Conservation (phyloP, 2,888 invertebrate species). For the Agonopterix subpropinquella region DNA sequence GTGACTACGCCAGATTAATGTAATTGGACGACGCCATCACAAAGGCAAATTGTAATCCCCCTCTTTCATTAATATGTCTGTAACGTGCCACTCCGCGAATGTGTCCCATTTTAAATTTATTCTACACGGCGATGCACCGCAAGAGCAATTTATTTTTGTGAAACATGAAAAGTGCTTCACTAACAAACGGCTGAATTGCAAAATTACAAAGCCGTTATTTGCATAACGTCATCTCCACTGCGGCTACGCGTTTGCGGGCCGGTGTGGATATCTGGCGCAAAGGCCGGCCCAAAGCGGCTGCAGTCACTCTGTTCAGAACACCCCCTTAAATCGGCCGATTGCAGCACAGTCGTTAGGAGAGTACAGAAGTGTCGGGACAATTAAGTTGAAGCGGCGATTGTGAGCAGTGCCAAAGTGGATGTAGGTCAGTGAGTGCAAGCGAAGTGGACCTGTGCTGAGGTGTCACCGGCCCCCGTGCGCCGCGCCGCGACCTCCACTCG, state of each 20-base stretch:
- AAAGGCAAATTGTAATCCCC: slow-evolving; percentile 75
- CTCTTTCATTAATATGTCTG: slow-evolving; percentile 61
- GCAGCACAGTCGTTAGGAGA: slow-evolving; percentile 72
- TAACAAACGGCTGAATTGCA: slow-evolving; percentile 47
- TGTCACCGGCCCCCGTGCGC: slow-evolving; percentile 45
- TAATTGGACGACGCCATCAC: slow-evolving; percentile 72
- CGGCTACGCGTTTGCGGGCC: slow-evolving; percentile 41
- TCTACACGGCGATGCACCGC: slow-evolving; percentile 27
- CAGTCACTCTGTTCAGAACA: slow-evolving; percentile 42
- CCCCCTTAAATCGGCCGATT: slow-evolving; percentile 69
- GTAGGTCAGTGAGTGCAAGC: slow-evolving; percentile 61
- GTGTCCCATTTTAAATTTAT: slow-evolving; percentile 51
- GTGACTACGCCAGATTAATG: slow-evolving; percentile 69
- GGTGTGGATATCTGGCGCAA: slow-evolving; percentile 31
- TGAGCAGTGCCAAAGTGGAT: slow-evolving; percentile 74
- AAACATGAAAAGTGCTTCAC: slow-evolving; percentile 32
- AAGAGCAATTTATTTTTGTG: slow-evolving; percentile 32
- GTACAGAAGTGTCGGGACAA: slow-evolving; percentile 71
- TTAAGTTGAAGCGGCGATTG: slow-evolving; percentile 75
- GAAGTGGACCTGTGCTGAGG: slow-evolving; percentile 63
- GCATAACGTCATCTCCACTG: slow-evolving; percentile 53
- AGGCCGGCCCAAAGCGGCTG: slow-evolving; percentile 35
- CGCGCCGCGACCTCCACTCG: slow-evolving; percentile 34
- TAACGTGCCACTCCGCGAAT: slow-evolving; percentile 54
- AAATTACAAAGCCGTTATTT: slow-evolving; percentile 42